A percentile compares a stretch with the other conserved stretches of the same genome.
Evolutionary conservation across 37 sponge, comb jelly and placozoan genomes (phyloP).

Genomic region (Cladorhizidae sp.): DNA sequence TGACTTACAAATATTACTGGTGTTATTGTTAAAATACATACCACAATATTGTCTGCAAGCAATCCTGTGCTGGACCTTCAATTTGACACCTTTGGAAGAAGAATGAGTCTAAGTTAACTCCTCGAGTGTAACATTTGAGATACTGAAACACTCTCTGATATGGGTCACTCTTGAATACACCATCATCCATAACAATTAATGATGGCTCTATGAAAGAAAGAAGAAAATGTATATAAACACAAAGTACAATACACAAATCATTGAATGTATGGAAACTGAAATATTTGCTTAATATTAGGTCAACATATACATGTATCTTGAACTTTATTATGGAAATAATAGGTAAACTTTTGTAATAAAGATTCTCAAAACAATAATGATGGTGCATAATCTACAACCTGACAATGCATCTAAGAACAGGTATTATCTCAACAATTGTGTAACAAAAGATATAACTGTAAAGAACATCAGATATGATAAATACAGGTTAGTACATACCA

Average conservation of each 20-base stretch:
- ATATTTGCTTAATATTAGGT: no score
- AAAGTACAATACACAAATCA: not conserved
- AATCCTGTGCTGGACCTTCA: slow-evolving; percentile 18
- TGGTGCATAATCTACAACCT: no score
- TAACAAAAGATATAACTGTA: no score
- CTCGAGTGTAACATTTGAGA: slow-evolving; percentile 16
- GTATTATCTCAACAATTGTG: no score
- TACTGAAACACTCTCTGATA: slow-evolving; percentile 82
- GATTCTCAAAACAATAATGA: not conserved
- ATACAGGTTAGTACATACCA: no score
- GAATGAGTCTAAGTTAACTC: slow-evolving; percentile 39
- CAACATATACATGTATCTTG: no score
- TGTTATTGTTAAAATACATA: slow-evolving; percentile 9
- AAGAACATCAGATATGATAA: no score
- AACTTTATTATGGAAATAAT: not conserved
- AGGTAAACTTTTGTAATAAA: not conserved
- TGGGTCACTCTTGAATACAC: slow-evolving; percentile 23
- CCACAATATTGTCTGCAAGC: slow-evolving; percentile 44
- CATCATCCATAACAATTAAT: slow-evolving; percentile 38
- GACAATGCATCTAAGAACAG: no score
- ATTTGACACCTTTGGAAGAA: slow-evolving; percentile 8
- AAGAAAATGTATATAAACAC: no score
- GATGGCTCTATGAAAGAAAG: not conserved
- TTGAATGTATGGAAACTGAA: no score
- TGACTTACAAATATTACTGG: not conserved